Evolutionary conservation across 2,113 vertebrate species (phyloP).

Genomic region (Laticauda colubrina): DNA sequence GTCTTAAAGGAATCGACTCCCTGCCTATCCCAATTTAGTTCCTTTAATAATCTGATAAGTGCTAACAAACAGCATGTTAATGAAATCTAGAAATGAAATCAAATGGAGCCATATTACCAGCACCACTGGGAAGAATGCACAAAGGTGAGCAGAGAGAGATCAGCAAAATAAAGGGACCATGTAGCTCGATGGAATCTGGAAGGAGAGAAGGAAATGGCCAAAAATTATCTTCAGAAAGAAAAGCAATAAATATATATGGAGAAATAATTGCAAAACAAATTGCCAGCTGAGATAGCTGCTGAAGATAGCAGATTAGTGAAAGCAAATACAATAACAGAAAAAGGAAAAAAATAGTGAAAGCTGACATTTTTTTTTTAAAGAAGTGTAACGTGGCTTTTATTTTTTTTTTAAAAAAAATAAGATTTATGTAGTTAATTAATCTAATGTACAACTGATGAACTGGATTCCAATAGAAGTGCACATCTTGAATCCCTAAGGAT

Average conservation of each 20-base stretch:
- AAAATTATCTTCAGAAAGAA: slow-evolving; percentile 29
- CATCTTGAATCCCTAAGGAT: not conserved
- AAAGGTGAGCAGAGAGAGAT: slow-evolving; percentile 22
- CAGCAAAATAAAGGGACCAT: not conserved
- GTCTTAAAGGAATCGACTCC: not conserved
- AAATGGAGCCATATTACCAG: not conserved
- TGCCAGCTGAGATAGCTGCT: not conserved
- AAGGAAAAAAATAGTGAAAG: not conserved
- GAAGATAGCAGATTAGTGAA: not conserved
- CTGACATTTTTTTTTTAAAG: not conserved
- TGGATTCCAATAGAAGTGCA: not conserved
- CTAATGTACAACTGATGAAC: not conserved
- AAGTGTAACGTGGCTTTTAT: not conserved
- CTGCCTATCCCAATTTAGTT: slow-evolving; percentile 4
- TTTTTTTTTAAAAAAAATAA: not conserved
- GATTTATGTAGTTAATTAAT: not conserved
- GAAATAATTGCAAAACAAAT: slow-evolving; percentile 12
- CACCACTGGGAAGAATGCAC: slow-evolving; percentile 16
- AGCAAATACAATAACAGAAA: not conserved
- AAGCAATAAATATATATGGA: not conserved
- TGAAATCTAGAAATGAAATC: slow-evolving; percentile 26
- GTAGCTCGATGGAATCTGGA: slow-evolving; percentile 17
- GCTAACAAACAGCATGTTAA: not conserved
- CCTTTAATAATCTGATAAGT: slow-evolving; percentile 15
- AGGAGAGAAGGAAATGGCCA: slow-evolving; percentile 21